phyloP scores from a whole-genome alignment of 1,140 invertebrate genomes.

The Heliothis virescens region DNA sequence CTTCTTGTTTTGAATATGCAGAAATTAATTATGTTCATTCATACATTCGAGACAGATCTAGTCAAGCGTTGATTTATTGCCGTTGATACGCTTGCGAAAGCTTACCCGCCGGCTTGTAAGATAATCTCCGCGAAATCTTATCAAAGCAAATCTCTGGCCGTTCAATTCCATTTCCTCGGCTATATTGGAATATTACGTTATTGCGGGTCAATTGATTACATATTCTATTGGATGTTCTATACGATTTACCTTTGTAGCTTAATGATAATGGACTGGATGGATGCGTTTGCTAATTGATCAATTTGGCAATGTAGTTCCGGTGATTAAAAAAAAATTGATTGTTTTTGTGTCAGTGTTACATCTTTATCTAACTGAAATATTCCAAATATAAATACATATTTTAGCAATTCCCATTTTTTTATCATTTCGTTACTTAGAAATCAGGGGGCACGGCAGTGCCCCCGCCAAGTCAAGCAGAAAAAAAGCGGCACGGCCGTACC shows the following conservation, averaged over 20 bases:
- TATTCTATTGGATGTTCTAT: background rate
- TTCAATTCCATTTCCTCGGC: constrained; percentile 31
- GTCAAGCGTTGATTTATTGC: constrained; percentile 16
- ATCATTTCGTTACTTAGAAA: no score
- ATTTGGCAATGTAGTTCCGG: background rate
- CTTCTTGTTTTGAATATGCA: background rate
- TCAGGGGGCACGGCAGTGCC: no score
- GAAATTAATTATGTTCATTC: background rate
- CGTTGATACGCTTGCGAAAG: constrained; percentile 23
- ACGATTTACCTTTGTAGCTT: background rate
- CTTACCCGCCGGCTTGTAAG: constrained; percentile 22
- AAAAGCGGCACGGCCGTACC: no score
- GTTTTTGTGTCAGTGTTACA: no score
- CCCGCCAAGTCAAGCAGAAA: no score
- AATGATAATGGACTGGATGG: background rate
- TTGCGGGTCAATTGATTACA: constrained; percentile 32
- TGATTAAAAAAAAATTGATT: background rate
- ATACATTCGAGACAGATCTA: background rate
- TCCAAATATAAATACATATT: no score
- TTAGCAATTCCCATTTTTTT: no score
- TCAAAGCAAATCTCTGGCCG: constrained; percentile 16
- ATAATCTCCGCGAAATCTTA: constrained; percentile 39
- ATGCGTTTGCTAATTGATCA: background rate
- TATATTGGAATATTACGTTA: constrained; percentile 5
- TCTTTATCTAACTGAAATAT: no score